These are phyloP conservation scores for Platyrinchus mystaceus DNA, from an alignment of 2,797 vertebrate species.

Conservation along the genomic window DNA sequence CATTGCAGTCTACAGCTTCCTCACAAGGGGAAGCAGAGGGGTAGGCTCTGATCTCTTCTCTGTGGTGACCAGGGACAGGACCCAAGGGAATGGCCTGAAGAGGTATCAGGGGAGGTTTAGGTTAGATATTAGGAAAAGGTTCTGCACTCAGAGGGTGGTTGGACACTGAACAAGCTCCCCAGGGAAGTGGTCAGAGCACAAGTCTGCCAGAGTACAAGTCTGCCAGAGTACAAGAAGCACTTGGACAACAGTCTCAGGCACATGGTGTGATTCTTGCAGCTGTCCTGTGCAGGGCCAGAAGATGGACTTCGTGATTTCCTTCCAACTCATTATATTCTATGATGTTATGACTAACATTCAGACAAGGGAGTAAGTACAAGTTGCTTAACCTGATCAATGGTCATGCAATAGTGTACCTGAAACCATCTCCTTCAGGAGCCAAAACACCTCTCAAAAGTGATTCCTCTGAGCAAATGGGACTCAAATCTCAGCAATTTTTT, in stretches of 20 bases:
- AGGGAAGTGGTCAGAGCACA: neutral
- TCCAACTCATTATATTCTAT: neutral
- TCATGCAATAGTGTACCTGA: neutral
- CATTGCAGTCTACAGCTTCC: neutral
- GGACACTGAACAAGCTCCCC: neutral
- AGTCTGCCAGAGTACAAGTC: neutral
- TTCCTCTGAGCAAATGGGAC: neutral
- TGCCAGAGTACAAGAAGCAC: neutral
- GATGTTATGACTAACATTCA: neutral
- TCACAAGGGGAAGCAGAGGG: neutral
- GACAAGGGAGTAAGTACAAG: neutral
- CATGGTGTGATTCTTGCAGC: neutral
- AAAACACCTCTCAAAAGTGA: neutral
- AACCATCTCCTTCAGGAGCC: neutral
- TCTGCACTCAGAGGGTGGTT: neutral
- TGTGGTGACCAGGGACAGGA: neutral
- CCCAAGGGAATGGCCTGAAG: accelerated
- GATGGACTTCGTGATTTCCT: neutral
- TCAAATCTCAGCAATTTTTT: neutral
- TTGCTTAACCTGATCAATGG: neutral
- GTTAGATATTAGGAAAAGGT: neutral
- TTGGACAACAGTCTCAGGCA: neutral
- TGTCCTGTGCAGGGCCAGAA: neutral
- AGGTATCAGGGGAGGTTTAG: neutral
- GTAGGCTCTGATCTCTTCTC: neutral